Evolutionary conservation across 2,888 invertebrate species (phyloP).

Genomic region (Drosophila helvetica): DNA sequence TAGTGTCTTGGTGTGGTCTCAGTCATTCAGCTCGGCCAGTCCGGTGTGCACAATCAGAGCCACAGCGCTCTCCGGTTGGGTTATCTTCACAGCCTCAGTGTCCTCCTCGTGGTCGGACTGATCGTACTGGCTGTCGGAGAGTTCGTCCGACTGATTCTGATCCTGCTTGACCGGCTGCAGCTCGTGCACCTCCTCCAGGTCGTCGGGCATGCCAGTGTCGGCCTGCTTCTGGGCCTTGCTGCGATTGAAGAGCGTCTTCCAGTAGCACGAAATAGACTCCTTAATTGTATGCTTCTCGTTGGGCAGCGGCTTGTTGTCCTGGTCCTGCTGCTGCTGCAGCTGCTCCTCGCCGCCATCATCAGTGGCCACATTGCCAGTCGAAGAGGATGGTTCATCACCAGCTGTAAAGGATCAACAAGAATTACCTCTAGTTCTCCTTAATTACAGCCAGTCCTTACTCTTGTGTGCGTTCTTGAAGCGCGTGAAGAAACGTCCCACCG

Average conservation of each 20-base stretch:
- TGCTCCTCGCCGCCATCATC: not conserved
- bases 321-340: not conserved
- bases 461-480: conserved; percentile 42
- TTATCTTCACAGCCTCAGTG: not conserved
- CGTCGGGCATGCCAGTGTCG: not conserved
- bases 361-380: not conserved
- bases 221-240: conserved; percentile 42
- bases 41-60: not conserved
- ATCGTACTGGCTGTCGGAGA: not conserved
- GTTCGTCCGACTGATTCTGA: conserved; percentile 29
- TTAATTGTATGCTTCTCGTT: conserved; percentile 62
- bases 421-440: not conserved
- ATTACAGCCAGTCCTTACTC: conserved; percentile 4
- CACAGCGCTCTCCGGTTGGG: not conserved
- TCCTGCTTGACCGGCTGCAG: conserved; percentile 24
- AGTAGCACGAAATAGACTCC: conserved; percentile 74
- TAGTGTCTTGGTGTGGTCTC: not conserved
- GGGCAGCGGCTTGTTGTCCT: conserved; percentile 19
- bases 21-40: not conserved
- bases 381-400: conserved; percentile 2
- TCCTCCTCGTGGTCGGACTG: not conserved
- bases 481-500: conserved; percentile 52
- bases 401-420: not conserved
- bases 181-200: conserved; percentile 3
- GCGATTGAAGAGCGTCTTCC: conserved; percentile 76